Conservation (phyloP, 2,888 invertebrate genomes). For the Ophioninae sp. region DNA sequence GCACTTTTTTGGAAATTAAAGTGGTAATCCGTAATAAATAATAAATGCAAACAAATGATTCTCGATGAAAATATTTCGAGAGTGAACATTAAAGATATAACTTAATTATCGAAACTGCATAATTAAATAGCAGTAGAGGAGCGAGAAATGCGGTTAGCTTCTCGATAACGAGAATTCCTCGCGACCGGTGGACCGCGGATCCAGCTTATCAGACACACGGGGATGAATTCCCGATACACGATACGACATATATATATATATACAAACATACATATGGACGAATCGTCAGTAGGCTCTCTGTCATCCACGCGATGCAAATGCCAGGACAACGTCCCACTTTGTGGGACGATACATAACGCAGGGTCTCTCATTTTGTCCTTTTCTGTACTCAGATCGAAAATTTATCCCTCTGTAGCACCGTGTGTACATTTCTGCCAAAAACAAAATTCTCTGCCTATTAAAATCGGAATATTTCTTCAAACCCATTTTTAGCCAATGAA, state of each 20-base stretch:
- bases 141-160: slow-evolving; percentile 17
- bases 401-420: no score
- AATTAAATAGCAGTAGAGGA: slow-evolving; percentile 36
- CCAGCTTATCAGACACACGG: slow-evolving; percentile 48
- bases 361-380: slow-evolving; percentile 42
- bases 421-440: no score
- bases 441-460: no score
- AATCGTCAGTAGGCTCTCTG: slow-evolving; percentile 41
- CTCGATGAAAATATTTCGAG: slow-evolving; percentile 21
- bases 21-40: no score
- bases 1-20: no score
- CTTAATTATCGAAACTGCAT: slow-evolving; percentile 1
- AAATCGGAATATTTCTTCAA: no score
- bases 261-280: no score
- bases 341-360: slow-evolving; percentile 39
- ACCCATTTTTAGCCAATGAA: no score
- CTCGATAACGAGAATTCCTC: slow-evolving; percentile 40
- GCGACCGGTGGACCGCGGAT: slow-evolving; percentile 38
- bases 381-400: not conserved
- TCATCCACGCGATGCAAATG: slow-evolving; percentile 51
- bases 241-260: slow-evolving; percentile 7
- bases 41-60: not conserved
- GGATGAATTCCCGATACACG: slow-evolving; percentile 55
- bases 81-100: not conserved
- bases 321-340: slow-evolving; percentile 45